These are phyloP conservation scores for Pachypsylla venusta DNA, from an alignment of 1,140 invertebrate genomes.

Conservation along the genomic window DNA sequence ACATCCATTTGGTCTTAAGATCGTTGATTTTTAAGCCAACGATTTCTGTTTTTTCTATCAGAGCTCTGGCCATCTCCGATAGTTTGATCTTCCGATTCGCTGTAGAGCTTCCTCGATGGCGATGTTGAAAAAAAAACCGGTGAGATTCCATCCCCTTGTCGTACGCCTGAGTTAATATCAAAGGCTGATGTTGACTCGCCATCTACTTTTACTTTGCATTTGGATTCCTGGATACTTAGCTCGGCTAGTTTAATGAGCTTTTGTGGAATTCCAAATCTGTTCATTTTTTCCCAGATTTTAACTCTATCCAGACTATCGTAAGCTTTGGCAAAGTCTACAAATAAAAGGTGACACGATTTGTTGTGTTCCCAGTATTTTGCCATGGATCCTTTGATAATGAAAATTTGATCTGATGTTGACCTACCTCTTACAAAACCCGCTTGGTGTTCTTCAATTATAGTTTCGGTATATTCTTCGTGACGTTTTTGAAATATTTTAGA, in stretches of 20 bases:
- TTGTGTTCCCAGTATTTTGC: constrained; percentile 15
- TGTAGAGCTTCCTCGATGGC: constrained; percentile 10
- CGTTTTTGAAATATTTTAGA: constrained; percentile 12
- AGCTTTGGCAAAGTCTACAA: constrained; percentile 18
- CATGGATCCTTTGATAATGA: constrained; percentile 6
- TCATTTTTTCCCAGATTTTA: constrained; percentile 11
- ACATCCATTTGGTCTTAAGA: too few relatives aligned
- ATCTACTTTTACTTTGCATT: constrained; percentile 5
- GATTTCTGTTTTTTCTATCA: too few relatives aligned
- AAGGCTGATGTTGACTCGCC: not conserved
- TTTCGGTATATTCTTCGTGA: constrained; percentile 10
- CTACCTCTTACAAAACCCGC: constrained; percentile 14
- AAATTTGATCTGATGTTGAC: constrained; percentile 15
- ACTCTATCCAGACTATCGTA: constrained; percentile 13
- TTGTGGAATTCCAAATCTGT: constrained; percentile 13
- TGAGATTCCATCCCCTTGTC: constrained; percentile 12
- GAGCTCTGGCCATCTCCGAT: too few relatives aligned
- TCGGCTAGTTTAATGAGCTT: constrained; percentile 13
- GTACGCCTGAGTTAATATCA: not conserved
- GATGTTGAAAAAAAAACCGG: constrained; percentile 12
- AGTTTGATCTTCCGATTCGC: too few relatives aligned
- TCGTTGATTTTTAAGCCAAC: too few relatives aligned
- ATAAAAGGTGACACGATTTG: constrained; percentile 37
- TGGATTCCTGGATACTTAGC: not conserved
- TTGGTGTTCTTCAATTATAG: constrained; percentile 17